These are phyloP conservation scores for Beaufortia kweichowensis DNA, from an alignment of 2,113 vertebrate species.

Conservation along the genomic window DNA sequence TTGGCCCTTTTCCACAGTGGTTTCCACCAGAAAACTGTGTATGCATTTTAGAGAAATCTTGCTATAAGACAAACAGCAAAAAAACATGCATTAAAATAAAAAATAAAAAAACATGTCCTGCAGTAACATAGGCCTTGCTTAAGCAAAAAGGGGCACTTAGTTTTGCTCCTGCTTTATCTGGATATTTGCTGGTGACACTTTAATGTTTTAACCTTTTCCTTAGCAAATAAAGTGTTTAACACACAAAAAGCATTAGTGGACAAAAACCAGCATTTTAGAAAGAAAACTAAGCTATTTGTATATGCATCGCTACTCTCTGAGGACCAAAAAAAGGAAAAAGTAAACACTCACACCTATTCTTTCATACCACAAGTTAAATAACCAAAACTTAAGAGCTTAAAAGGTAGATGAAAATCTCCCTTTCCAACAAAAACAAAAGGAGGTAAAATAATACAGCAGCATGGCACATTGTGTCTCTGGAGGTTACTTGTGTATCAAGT, in stretches of 20 bases:
- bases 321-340: background rate
- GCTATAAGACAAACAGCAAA: background rate
- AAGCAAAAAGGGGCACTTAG: background rate
- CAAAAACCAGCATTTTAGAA: background rate
- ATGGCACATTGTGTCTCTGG: background rate
- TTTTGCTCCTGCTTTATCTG: background rate
- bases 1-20: background rate
- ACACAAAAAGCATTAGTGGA: background rate
- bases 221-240: background rate
- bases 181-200: background rate
- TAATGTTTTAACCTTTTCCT: too few species aligned
- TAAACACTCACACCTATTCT: background rate
- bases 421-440: constrained; percentile 45
- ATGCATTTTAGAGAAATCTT: background rate
- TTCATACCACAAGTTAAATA: background rate
- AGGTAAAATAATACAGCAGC: constrained; percentile 45
- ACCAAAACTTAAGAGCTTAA: background rate
- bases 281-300: too few species aligned
- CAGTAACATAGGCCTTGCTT: background rate
- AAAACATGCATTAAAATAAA: background rate
- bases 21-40: background rate
- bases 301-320: background rate
- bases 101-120: background rate
- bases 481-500: background rate
- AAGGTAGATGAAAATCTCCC: constrained; percentile 26